Evolutionary conservation across 2,888 invertebrate genomes (phyloP), one percentile per base, ranked within the genome.

Genomic region (Atrina japonica): DNA sequence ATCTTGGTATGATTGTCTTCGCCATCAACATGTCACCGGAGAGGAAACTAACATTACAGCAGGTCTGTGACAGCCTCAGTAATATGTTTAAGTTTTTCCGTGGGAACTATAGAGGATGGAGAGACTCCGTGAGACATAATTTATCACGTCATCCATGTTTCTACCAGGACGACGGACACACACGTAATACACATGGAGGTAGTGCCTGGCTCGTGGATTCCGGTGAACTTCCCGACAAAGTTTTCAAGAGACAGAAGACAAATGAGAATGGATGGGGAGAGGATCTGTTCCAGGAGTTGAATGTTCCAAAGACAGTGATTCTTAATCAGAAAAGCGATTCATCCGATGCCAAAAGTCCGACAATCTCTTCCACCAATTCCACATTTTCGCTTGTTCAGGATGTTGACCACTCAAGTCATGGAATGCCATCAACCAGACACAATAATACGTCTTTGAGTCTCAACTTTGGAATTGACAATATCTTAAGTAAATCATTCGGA

Each of bases 31-130:
- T 59, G 25, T 79, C 84, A 0, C 75, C 79, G 7, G 70, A 75
- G 0, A 70, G 75, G 50, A 30, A 56, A 16, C 74, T 84, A 27
- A 80, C 80, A 16, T 76, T 84, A 25, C 18, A 63, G 6, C 77
- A 75, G 55, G 77, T 86, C 55, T 71, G 75, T 7, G 23, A 49
- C 2, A 59, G 61, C 1, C 68, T 86, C 29, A 55, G 29, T 50
- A 56, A 74, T 30, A 72, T 82, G 70, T 86, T 86, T 55, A 70
- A 74, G 7, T 83, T 86, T 76, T 86, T 85, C 73, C 63, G 72
- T 2, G 80, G 78, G 16, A 43, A 61, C 7, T 84, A 86, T 73
- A 64, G 45, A 18, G 85, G 83, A 5, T 86, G 86, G 86, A 78
- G 73, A 59, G 80, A 82, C 63, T 83, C 82, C 0, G 77, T 84